Conservation (phyloP, 1,140 invertebrate species). For the Drosophila seguyi region DNA sequence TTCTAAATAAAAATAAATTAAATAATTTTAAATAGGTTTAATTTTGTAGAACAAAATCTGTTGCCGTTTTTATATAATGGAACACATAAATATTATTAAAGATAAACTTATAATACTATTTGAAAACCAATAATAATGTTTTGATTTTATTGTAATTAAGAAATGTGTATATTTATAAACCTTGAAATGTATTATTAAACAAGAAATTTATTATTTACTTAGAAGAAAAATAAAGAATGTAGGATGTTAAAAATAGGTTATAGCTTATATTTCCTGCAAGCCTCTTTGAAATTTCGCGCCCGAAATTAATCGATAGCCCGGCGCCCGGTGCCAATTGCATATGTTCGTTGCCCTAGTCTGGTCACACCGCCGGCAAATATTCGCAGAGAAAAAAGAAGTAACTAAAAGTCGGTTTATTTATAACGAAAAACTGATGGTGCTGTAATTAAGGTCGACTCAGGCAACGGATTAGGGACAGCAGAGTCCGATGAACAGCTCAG, state of each 20-base stretch:
- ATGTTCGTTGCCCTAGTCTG: neutral
- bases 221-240: neutral
- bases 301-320: neutral
- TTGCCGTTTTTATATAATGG: too few species aligned
- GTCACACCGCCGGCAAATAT: constrained; percentile 15
- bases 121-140: neutral
- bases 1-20: neutral
- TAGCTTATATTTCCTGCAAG: too few species aligned
- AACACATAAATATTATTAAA: too few species aligned
- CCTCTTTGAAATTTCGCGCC: neutral
- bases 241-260: too few species aligned
- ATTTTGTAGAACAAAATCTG: too few species aligned
- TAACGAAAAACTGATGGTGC: constrained; percentile 17
- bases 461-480: neutral
- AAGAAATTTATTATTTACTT: neutral
- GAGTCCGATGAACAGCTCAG: constrained; percentile 22
- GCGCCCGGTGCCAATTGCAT: neutral
- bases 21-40: neutral
- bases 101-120: fast-evolving
- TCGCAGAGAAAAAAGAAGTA: neutral
- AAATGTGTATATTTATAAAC: too few species aligned
- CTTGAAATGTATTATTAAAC: neutral
- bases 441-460: constrained; percentile 8
- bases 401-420: constrained; percentile 35
- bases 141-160: too few species aligned